These are phyloP conservation scores for Rattus rattus DNA, from an alignment of 2,113 vertebrate species.

Conservation along the genomic window DNA sequence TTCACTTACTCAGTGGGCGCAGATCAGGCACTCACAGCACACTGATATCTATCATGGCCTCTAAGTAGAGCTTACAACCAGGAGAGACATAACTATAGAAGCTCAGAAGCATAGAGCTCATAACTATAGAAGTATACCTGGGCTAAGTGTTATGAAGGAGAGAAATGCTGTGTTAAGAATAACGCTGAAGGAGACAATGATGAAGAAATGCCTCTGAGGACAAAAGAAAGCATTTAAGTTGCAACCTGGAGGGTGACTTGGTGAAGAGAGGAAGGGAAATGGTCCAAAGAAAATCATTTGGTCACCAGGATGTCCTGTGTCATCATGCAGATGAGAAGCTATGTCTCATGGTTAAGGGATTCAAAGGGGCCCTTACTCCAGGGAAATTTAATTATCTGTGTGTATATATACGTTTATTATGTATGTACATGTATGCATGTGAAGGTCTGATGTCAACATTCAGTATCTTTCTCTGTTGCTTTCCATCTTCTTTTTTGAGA, in stretches of 20 bases:
- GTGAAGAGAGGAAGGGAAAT: background rate
- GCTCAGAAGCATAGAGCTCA: slow-evolving; percentile 26
- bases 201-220: slow-evolving; percentile 47
- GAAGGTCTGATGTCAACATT: background rate
- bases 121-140: slow-evolving; percentile 17
- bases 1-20: background rate
- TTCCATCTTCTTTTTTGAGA: background rate
- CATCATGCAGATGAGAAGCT: background rate
- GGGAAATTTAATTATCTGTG: background rate
- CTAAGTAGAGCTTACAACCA: background rate
- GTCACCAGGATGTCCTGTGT: background rate
- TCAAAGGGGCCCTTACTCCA: background rate
- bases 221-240: slow-evolving; percentile 38
- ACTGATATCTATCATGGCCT: background rate
- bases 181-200: background rate
- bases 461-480: background rate
- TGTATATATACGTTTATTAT: background rate
- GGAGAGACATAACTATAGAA: slow-evolving; percentile 16
- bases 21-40: background rate
- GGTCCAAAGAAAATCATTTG: background rate
- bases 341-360: background rate
- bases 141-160: slow-evolving; percentile 37
- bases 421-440: background rate
- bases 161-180: background rate
- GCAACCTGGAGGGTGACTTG: background rate